phyloP scores from a whole-genome alignment of 2,888 invertebrate species.

The Tortrix viridana region DNA sequence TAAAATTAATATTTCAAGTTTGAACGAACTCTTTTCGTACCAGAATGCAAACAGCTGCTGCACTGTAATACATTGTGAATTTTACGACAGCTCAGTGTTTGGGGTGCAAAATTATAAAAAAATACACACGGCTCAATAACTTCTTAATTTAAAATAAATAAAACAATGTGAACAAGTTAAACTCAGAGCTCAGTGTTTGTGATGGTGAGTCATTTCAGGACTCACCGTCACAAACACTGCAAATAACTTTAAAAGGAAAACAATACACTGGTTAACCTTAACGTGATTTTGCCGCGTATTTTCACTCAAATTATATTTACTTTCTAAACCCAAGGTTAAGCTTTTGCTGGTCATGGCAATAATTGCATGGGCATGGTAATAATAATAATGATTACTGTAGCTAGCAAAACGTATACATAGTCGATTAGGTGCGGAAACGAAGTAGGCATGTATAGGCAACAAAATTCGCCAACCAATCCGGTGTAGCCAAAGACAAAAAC shows the following conservation, averaged over 20 bases:
- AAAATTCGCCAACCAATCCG: slow-evolving; percentile 17
- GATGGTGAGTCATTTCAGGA: too few species aligned
- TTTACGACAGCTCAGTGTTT: slow-evolving; percentile 4
- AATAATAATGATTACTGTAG: not conserved
- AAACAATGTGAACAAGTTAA: too few species aligned
- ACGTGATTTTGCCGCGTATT: too few species aligned
- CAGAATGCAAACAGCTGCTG: slow-evolving; percentile 24
- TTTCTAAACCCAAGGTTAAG: not conserved
- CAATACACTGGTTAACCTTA: too few species aligned
- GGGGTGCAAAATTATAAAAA: not conserved
- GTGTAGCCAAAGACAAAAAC: slow-evolving; percentile 22
- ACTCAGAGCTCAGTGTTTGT: too few species aligned
- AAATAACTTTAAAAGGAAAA: too few species aligned
- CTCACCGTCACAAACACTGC: too few species aligned
- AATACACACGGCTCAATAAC: too few species aligned
- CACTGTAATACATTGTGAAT: slow-evolving; percentile 14
- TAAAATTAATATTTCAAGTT: slow-evolving; percentile 27
- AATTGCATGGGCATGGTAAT: too few species aligned
- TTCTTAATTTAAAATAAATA: too few species aligned
- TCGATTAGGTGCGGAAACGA: not conserved
- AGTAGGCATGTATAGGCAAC: not conserved
- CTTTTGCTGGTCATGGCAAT: too few species aligned
- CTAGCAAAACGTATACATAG: not conserved
- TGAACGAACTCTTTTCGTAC: slow-evolving; percentile 17
- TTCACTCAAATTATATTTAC: too few species aligned